Percentiles rank a stretch among this genome's conserved stretches.
phyloP scores from a whole-genome alignment of 2,888 invertebrate species.

The Mantis religiosa region DNA sequence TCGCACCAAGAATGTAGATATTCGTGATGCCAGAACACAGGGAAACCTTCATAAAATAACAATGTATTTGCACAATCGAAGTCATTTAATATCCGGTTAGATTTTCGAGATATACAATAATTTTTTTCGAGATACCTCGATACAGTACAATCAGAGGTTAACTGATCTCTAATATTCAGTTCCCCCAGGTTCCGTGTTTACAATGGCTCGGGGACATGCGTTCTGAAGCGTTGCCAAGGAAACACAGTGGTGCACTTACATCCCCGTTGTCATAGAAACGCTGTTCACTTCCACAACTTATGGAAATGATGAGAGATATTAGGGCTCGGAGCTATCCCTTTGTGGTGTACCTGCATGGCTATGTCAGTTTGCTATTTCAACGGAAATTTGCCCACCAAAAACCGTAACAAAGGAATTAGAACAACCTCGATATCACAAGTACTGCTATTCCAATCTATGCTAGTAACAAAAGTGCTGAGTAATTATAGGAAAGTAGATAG shows the following conservation, averaged over 20 bases:
- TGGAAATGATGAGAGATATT: neutral
- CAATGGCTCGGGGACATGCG: conserved; percentile 1
- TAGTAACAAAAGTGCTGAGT: too few relatives aligned
- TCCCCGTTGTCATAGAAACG: conserved; percentile 3
- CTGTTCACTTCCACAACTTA: conserved; percentile 2
- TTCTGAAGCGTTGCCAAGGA: neutral
- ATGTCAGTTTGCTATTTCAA: too few relatives aligned
- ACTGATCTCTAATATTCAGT: neutral
- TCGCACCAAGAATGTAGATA: too few relatives aligned
- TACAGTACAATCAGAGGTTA: neutral
- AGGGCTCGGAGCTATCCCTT: neutral
- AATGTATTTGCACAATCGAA: neutral
- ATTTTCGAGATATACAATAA: neutral
- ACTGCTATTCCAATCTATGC: too few relatives aligned
- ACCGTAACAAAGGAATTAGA: too few relatives aligned
- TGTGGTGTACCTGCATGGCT: neutral
- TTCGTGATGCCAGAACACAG: too few relatives aligned
- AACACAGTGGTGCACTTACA: neutral
- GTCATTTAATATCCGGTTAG: neutral
- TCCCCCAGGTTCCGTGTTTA: neutral
- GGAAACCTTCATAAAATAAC: too few relatives aligned
- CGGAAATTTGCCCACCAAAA: too few relatives aligned
- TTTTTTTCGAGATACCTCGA: neutral
- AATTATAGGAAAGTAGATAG: too few relatives aligned
- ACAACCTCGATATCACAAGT: too few relatives aligned